Percentiles rank a stretch among this genome's conserved stretches.
These are phyloP conservation scores for Ochlodes sylvanus DNA, from an alignment of 2,888 invertebrate species.

Conservation along the genomic window DNA sequence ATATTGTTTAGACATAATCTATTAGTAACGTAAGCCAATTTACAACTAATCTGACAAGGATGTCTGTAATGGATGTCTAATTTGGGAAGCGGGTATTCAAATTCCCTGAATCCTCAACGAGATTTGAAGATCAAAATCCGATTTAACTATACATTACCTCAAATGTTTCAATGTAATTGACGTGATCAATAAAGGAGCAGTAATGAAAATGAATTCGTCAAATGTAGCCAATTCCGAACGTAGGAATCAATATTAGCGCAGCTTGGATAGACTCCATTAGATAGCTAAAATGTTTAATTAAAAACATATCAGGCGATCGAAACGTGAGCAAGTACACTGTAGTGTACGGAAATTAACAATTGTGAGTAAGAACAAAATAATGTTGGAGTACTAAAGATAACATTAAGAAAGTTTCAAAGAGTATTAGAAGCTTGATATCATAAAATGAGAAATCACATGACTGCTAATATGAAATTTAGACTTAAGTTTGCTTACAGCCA, in stretches of 20 bases:
- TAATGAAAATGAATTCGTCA: constrained; percentile 14
- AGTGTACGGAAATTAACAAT: constrained; percentile 16
- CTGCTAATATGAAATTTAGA: too few relatives aligned
- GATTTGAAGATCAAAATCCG: constrained; percentile 16
- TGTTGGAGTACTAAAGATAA: neutral
- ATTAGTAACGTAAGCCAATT: constrained; percentile 31
- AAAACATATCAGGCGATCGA: constrained; percentile 42
- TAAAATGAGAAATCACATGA: too few relatives aligned
- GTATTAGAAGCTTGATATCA: too few relatives aligned
- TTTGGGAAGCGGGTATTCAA: constrained; percentile 19
- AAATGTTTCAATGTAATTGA: constrained; percentile 8
- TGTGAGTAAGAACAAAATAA: constrained; percentile 22
- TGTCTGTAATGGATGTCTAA: constrained; percentile 35
- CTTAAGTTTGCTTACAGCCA: too few relatives aligned
- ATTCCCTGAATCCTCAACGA: neutral
- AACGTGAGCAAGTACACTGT: constrained; percentile 18
- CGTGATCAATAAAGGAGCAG: constrained; percentile 6
- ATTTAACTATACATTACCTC: constrained; percentile 30
- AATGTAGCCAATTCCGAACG: constrained; percentile 14
- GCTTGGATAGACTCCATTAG: constrained; percentile 24
- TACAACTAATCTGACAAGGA: constrained; percentile 35
- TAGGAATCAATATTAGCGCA: constrained; percentile 18
- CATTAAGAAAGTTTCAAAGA: too few relatives aligned
- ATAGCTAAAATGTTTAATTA: constrained; percentile 40
- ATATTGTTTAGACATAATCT: constrained; percentile 17